Evolutionary conservation across 2,113 vertebrate species (phyloP).

Genomic region (Lampris megalopsis): DNA sequence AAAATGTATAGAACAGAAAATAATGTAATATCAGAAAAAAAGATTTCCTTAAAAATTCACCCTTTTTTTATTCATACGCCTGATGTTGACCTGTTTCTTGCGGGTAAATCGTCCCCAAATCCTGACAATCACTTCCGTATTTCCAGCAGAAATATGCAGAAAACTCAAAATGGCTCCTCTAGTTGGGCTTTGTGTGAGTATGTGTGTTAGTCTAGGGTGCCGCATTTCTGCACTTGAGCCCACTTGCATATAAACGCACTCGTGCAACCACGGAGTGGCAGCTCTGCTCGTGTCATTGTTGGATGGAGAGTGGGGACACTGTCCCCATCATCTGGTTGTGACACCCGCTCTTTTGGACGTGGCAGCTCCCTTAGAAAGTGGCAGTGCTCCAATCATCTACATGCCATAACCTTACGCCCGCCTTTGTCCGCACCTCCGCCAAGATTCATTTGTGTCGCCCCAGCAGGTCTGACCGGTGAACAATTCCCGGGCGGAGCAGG

Average conservation of each 20-base stretch:
- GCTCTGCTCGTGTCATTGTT: conserved; percentile 63
- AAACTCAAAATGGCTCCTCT: not conserved
- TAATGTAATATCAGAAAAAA: not conserved
- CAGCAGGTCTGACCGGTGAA: conserved; percentile 81
- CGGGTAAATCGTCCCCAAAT: too few relatives aligned
- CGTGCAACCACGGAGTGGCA: conserved; percentile 17
- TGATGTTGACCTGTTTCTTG: too few relatives aligned
- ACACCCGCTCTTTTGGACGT: conserved; percentile 80
- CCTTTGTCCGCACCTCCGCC: conserved; percentile 82
- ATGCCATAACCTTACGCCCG: conserved; percentile 84
- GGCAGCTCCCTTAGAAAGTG: conserved; percentile 84
- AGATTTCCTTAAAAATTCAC: not conserved
- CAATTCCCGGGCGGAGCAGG: conserved; percentile 75
- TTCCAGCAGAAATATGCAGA: not conserved
- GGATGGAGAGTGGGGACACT: conserved; percentile 54
- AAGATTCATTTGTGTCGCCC: conserved; percentile 83
- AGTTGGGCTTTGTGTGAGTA: not conserved
- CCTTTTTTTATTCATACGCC: not conserved
- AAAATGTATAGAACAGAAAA: not conserved
- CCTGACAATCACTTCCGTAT: not conserved
- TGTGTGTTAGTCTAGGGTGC: not conserved
- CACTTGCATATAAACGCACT: conserved; percentile 13
- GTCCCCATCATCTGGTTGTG: conserved; percentile 79
- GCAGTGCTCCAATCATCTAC: conserved; percentile 81
- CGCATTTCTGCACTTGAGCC: not conserved